Evolutionary conservation across 2,797 vertebrate species (phyloP).

Genomic region (Selene dorsalis): DNA sequence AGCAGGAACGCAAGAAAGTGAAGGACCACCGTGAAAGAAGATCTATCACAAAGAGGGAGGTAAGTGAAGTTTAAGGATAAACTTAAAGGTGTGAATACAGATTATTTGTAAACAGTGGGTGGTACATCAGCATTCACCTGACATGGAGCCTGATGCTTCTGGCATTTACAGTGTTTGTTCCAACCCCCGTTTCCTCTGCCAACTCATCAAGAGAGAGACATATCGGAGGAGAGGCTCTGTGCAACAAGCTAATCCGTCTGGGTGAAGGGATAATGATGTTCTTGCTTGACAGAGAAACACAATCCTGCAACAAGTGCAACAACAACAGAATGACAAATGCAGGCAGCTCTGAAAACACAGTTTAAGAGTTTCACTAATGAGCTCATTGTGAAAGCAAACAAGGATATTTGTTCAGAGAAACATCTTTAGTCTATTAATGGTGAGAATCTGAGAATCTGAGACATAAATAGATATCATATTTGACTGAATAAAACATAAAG

Average conservation of each 20-base stretch:
- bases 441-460: conserved; percentile 23
- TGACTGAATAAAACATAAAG: conserved; percentile 34
- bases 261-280: conserved; percentile 77
- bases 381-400: conserved; percentile 62
- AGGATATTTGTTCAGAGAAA: conserved; percentile 44
- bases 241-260: conserved; percentile 73
- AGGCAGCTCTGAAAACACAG: conserved; percentile 44
- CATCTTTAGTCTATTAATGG: conserved; percentile 32
- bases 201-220: conserved; percentile 67
- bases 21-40: background rate
- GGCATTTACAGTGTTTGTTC: conserved; percentile 63
- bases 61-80: background rate
- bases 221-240: conserved; percentile 52
- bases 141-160: conserved; percentile 53
- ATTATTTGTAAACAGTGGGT: conserved; percentile 20
- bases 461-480: conserved; percentile 33
- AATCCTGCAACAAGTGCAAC: conserved; percentile 69
- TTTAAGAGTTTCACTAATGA: conserved; percentile 69
- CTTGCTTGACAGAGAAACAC: conserved; percentile 71
- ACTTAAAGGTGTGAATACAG: background rate
- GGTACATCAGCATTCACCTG: conserved; percentile 38
- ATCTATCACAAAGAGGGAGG: background rate
- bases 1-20: background rate
- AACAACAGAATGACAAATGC: conserved; percentile 68
- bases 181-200: conserved; percentile 32